Percentiles rank a stretch among this genome's conserved stretches.
These are phyloP conservation scores for Diaphora mendica DNA, from an alignment of 2,888 invertebrate species.

Conservation along the genomic window DNA sequence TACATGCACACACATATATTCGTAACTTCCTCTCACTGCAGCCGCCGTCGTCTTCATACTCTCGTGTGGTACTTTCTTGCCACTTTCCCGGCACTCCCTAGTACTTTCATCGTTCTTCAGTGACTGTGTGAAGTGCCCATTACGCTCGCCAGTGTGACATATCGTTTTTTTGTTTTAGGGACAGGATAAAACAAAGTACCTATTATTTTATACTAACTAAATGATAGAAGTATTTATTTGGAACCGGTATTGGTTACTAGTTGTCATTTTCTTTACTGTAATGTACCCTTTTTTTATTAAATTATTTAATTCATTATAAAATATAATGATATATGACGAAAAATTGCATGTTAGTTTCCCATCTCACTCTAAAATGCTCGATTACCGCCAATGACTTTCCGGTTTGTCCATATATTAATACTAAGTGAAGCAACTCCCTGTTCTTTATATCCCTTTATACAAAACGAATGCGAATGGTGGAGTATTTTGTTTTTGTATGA, in stretches of 20 bases:
- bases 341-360: too few relatives aligned
- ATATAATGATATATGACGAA: too few relatives aligned
- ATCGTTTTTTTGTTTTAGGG: conserved; percentile 52
- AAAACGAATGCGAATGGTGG: too few relatives aligned
- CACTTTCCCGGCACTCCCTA: conserved; percentile 33
- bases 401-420: too few relatives aligned
- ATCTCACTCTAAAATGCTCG: too few relatives aligned
- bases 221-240: background rate
- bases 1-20: background rate
- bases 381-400: too few relatives aligned
- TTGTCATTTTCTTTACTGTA: background rate
- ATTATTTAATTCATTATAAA: too few relatives aligned
- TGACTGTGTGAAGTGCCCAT: conserved; percentile 61
- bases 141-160: conserved; percentile 54
- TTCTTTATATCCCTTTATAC: too few relatives aligned
- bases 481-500: too few relatives aligned
- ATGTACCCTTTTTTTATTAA: too few relatives aligned
- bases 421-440: too few relatives aligned
- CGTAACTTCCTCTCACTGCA: background rate
- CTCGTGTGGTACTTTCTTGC: conserved; percentile 31
- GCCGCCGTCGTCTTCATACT: conserved; percentile 13
- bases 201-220: background rate
- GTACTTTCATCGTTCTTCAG: conserved; percentile 35
- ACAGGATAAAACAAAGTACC: conserved; percentile 10
- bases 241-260: background rate